These are phyloP conservation scores for Protonemura montana DNA, from an alignment of 2,888 invertebrate species.

Conservation along the genomic window DNA sequence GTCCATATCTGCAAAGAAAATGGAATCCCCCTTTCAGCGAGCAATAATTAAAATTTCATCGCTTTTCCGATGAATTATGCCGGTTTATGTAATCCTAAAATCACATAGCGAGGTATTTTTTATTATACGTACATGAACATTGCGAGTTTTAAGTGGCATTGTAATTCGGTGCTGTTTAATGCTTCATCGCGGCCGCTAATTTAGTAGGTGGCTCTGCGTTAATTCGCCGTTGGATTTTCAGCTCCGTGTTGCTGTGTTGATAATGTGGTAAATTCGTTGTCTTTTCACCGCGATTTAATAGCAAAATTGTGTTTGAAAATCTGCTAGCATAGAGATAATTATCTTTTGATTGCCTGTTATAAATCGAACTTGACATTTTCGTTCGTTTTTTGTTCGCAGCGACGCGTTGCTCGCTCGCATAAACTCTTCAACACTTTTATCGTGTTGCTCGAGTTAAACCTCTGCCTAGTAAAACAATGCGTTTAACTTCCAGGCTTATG, in stretches of 20 bases:
- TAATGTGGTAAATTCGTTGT: constrained; percentile 5
- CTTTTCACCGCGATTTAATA: constrained; percentile 1
- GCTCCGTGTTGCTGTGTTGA: background rate
- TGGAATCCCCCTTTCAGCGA: background rate
- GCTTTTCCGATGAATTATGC: background rate
- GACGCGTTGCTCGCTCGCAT: too few relatives aligned
- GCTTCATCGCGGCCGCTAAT: background rate
- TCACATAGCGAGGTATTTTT: background rate
- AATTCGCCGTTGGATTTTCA: background rate
- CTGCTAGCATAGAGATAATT: constrained; percentile 7
- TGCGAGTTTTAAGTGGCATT: background rate
- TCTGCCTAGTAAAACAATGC: background rate
- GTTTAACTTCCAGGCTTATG: background rate
- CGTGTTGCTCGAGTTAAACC: background rate
- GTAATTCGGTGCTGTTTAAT: background rate
- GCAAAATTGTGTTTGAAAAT: constrained; percentile 7
- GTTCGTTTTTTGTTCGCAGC: background rate
- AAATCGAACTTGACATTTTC: background rate
- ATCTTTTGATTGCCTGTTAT: constrained; percentile 20
- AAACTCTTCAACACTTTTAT: too few relatives aligned
- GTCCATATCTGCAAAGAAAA: background rate
- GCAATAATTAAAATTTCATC: background rate
- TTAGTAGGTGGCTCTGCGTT: background rate
- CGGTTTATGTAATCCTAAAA: background rate
- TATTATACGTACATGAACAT: background rate